These are phyloP conservation scores for Cryptocephalus moraei DNA, from an alignment of 2,888 invertebrate species.

Conservation along the genomic window DNA sequence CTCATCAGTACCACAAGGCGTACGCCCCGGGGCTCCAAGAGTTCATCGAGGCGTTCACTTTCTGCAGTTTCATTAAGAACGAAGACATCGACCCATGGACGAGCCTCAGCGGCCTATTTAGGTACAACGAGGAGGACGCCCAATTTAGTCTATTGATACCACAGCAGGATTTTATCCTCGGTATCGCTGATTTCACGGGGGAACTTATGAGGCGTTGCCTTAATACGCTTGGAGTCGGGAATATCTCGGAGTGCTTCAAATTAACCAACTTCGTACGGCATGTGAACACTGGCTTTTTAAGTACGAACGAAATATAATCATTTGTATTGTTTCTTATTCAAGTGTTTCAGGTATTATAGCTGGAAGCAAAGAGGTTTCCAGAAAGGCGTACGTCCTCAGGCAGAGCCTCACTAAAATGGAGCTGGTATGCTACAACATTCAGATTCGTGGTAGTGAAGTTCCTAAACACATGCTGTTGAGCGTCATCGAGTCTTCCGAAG, in stretches of 20 bases:
- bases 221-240: slow-evolving; percentile 67
- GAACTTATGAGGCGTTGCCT: slow-evolving; percentile 86
- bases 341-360: slow-evolving; percentile 22
- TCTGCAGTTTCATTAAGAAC: slow-evolving; percentile 58
- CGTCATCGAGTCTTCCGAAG: slow-evolving; percentile 35
- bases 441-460: slow-evolving; percentile 51
- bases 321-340: neutral
- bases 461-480: slow-evolving; percentile 56
- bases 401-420: slow-evolving; percentile 78
- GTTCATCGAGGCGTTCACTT: slow-evolving; percentile 76
- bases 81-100: slow-evolving; percentile 50
- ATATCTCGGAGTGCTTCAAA: slow-evolving; percentile 59
- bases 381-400: slow-evolving; percentile 60
- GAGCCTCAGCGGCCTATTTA: slow-evolving; percentile 23
- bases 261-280: slow-evolving; percentile 62
- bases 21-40: slow-evolving; percentile 66
- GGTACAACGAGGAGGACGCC: slow-evolving; percentile 18
- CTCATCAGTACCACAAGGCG: slow-evolving; percentile 56
- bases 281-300: slow-evolving; percentile 52
- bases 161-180: slow-evolving; percentile 56
- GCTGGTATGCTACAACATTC: slow-evolving; percentile 36
- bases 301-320: slow-evolving; percentile 26
- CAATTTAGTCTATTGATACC: slow-evolving; percentile 30
- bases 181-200: slow-evolving; percentile 78
- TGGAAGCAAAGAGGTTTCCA: slow-evolving; percentile 51